Base-by-base conservation (phyloP, 35 echinoderm and acorn worm species). In the Holothuria glaberrima region DNA sequence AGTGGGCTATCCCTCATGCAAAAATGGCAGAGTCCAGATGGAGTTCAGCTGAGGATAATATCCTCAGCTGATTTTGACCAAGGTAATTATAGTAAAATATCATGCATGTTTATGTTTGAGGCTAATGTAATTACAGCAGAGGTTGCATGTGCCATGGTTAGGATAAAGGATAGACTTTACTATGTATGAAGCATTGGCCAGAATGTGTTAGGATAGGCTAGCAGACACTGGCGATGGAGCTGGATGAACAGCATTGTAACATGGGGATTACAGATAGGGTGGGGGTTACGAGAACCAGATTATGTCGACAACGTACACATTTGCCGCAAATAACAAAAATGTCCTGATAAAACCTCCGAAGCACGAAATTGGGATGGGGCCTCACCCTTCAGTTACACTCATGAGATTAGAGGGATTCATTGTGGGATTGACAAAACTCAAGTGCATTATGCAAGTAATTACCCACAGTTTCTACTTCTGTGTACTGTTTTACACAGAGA, bases 1-100 rank as follows among this genome's bases (percentile, higher is more conserved):
- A 77, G 30, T 77, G 31, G 73, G 73, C 73, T 77, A 34, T 77
- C 41, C 73, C 16, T 77, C 73, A 77, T 77, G 73, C 33, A 48
- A 77, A 77, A 20, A 77, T 77, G 41, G 17, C 0, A 9, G 73
- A 2, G 6, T 30, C 73, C 38, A 45, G 3, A 35, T 77, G 73
- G 4, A 77, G 30, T 22, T 77, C 73, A 38, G 73, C 33, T 77
- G 36, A 77, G 41, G 71, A 4, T 75, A 75, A 25, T 75, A 75
- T 75, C 71, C 71, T 4, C 3, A 6, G 33, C 6, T 75, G 6
- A 75, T 20, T 75, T 20, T 75, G 71, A 75, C 35, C 71, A 75
- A 75, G 71, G 71, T 75, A 12, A 75, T 75, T 75, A 75, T 25
- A 33, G 27, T 75, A 41, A 28, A 75, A 30, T 41, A 75, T 28